A percentile compares a stretch with the other conserved stretches of the same genome.
These are phyloP conservation scores for Protophormia terraenovae DNA, from an alignment of 2,888 invertebrate genomes.

Conservation along the genomic window DNA sequence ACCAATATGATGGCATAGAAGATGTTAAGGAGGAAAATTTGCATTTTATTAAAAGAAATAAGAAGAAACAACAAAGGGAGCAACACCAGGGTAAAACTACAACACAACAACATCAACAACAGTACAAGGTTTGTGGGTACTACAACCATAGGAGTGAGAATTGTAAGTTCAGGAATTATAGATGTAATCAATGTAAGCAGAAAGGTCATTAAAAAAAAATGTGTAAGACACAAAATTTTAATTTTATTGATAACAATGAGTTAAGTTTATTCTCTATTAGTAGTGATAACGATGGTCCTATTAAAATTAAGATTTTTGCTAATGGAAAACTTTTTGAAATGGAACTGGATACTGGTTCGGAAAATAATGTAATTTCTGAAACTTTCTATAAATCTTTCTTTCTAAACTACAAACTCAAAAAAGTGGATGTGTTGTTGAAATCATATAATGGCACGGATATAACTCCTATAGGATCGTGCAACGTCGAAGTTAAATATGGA, in stretches of 20 bases:
- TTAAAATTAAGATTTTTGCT: conserved; percentile 40
- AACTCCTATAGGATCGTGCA: no score
- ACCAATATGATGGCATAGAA: no score
- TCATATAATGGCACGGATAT: no score
- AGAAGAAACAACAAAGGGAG: no score
- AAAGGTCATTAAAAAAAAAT: neutral
- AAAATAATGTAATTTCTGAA: conserved; percentile 51
- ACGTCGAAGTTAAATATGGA: no score
- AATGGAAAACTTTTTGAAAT: conserved; percentile 48
- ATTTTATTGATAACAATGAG: conserved; percentile 38
- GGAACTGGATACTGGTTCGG: conserved; percentile 64
- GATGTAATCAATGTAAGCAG: neutral
- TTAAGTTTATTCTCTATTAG: conserved; percentile 37
- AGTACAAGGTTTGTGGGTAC: no score
- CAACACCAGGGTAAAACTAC: no score
- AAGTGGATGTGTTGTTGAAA: no score
- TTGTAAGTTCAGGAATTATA: neutral
- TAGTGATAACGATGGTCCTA: neutral
- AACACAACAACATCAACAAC: no score
- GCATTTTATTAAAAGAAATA: no score
- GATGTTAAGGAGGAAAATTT: no score
- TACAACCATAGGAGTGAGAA: neutral
- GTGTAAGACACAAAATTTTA: conserved; percentile 29
- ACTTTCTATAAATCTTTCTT: conserved; percentile 4
- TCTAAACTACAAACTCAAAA: conserved; percentile 36